Conservation (phyloP, 1,140 invertebrate species). For the Zaprionus vittiger region DNA sequence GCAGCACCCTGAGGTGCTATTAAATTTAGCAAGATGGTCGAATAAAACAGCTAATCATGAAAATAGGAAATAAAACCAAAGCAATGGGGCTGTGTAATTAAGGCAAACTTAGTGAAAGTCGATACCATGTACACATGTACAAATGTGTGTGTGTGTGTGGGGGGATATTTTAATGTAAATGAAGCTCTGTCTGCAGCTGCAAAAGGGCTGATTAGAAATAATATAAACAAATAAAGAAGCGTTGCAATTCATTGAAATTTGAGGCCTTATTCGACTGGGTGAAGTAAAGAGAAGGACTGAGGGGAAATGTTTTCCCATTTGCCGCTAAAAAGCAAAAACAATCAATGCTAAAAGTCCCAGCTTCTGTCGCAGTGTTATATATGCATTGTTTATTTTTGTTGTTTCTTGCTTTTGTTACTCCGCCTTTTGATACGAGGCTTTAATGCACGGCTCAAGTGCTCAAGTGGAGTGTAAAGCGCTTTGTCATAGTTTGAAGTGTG, state of each 20-base stretch:
- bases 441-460: conserved; percentile 7
- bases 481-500: conserved; percentile 7
- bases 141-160: no score
- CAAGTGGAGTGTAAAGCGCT: conserved; percentile 4
- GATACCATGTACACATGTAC: neutral
- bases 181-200: conserved; percentile 11
- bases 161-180: conserved; percentile 15
- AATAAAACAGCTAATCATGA: conserved; percentile 1
- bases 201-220: conserved; percentile 22
- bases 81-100: conserved; percentile 21
- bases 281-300: neutral
- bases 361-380: conserved; percentile 24
- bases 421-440: conserved; percentile 3
- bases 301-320: conserved; percentile 21
- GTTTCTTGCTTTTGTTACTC: conserved; percentile 14
- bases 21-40: conserved; percentile 10
- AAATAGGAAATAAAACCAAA: conserved; percentile 16
- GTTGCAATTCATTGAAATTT: conserved; percentile 53
- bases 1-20: conserved; percentile 4
- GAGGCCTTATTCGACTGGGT: conserved; percentile 12
- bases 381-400: conserved; percentile 35
- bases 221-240: conserved; percentile 24
- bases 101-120: conserved; percentile 32
- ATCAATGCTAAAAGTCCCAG: conserved; percentile 41
- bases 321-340: conserved; percentile 33